Evolutionary conservation across 2,888 invertebrate genomes (phyloP).

Genomic region (Drosophila greeni): DNA sequence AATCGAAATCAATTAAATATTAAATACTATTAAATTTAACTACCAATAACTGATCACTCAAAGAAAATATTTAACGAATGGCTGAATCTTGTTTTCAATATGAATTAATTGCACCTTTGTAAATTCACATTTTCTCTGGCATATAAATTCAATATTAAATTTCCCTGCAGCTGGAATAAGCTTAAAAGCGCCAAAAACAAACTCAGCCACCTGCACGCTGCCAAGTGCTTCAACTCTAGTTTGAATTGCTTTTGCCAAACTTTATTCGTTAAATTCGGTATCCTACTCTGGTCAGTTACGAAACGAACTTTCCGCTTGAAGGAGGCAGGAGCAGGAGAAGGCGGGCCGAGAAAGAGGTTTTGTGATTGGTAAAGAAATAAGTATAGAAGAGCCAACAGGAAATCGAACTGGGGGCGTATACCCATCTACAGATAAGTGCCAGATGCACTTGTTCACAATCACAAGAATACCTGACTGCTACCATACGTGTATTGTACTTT

Average conservation of each 20-base stretch:
- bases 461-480: constrained; percentile 8
- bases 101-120: not conserved
- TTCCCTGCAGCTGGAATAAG: not conserved
- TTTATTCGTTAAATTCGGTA: constrained; percentile 17
- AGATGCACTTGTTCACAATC: constrained; percentile 30
- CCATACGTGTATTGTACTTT: constrained; percentile 12
- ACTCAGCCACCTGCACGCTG: constrained; percentile 7
- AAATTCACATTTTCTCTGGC: no score
- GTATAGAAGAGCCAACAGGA: not conserved
- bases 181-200: constrained; percentile 1
- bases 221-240: constrained; percentile 7
- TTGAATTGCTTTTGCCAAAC: constrained; percentile 27
- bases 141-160: not conserved
- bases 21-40: no score
- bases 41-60: not conserved
- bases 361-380: constrained; percentile 18
- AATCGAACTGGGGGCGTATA: not conserved
- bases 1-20: no score
- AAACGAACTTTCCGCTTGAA: constrained; percentile 26
- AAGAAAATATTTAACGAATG: no score
- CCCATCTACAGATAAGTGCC: constrained; percentile 24
- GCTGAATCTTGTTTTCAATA: not conserved
- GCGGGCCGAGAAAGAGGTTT: constrained; percentile 2
- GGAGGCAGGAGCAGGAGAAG: not conserved
- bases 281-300: constrained; percentile 24